Base-by-base conservation (phyloP, 53 echinoderm and acorn worm species). In the Crossaster papposus region DNA sequence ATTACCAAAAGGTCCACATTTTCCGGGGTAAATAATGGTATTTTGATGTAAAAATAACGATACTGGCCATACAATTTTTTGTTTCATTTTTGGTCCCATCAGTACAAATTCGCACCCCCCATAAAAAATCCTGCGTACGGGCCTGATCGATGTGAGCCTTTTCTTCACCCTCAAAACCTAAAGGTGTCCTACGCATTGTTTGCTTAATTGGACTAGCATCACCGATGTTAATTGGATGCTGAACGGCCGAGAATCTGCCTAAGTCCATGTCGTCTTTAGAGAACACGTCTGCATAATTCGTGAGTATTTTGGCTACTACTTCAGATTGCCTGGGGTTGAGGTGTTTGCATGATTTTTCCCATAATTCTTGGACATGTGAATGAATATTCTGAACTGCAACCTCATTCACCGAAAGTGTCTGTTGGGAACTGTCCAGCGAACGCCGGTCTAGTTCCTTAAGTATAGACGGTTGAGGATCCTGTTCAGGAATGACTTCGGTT, bases 141-240 rank as follows among this genome's bases (percentile, higher is more conserved):
- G n/a, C n/a, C n/a, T n/a, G n/a, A 81, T 81, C 64, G 1, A 83
- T 26, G 38, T 83, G 83, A 0, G 64, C 0, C 15, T 83, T 83
- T 44, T 83, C 83, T 6, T 83, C 83, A 13, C 1, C 15, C 24
- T 83, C 83, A 83, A 83, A 83, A 1, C 83, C 24, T 20, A 83
- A 31, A n/a, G 79, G 79, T n/a, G 53, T 79, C 51, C 79, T 50
- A 3, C 79, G 79, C 79, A 79, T 51, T 79, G 24, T 79, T 36
- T 51, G 79, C n/a, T 36, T 79, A 32, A 79, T 79, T 1, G 79
- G 51, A 28, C 24, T 22, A 10, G 53, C 79, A 24, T 7, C 51
- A 22, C 51, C 79, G 29, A 52, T 79, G 51, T 51, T 79, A 23
- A 79, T 79, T 26, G 79, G 53, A 52, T 79, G 79, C 14, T 51